These are phyloP conservation scores for Thecocarcelia acutangulata DNA, from an alignment of 2,888 invertebrate genomes.

Conservation along the genomic window DNA sequence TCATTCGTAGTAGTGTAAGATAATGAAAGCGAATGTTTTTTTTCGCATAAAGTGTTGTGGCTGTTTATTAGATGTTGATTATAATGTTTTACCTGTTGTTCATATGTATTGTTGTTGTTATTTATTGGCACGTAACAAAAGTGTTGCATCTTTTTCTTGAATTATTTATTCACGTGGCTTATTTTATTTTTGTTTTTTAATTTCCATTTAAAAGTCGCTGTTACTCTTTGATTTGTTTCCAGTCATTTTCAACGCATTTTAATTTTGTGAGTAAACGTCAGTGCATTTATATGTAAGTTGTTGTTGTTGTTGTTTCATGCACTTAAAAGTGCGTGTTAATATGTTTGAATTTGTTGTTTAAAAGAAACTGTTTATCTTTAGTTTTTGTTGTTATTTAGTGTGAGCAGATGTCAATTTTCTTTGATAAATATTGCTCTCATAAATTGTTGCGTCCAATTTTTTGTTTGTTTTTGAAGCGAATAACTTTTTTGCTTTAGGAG, in stretches of 20 bases:
- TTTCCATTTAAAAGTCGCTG: background rate
- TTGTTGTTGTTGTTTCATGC: slow-evolving; percentile 1
- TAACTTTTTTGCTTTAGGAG: background rate
- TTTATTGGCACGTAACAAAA: slow-evolving; percentile 42
- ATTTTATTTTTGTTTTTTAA: slow-evolving; percentile 1
- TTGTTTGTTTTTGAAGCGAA: slow-evolving; percentile 4
- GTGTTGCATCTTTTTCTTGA: slow-evolving; percentile 32
- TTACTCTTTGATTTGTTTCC: slow-evolving; percentile 34
- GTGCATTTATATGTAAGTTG: background rate
- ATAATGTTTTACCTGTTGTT: background rate
- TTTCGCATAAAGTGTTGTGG: slow-evolving; percentile 18
- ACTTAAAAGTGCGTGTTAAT: slow-evolving; percentile 51
- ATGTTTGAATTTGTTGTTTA: slow-evolving; percentile 13
- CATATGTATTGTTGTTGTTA: slow-evolving; percentile 26
- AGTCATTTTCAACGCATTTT: slow-evolving; percentile 26
- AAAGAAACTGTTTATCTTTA: background rate
- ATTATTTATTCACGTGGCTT: slow-evolving; percentile 1
- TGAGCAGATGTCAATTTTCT: background rate
- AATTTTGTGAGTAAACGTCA: background rate
- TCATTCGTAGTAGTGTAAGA: slow-evolving; percentile 29
- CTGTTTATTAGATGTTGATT: slow-evolving; percentile 33
- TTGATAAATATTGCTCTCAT: slow-evolving; percentile 8
- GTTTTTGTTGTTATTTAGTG: background rate
- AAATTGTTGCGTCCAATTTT: slow-evolving; percentile 33
- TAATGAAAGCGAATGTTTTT: slow-evolving; percentile 61